A percentile compares a stretch with the other conserved stretches of the same genome.
Conservation (phyloP, 1,140 invertebrate species). For the Teleogryllus occipitalis region DNA sequence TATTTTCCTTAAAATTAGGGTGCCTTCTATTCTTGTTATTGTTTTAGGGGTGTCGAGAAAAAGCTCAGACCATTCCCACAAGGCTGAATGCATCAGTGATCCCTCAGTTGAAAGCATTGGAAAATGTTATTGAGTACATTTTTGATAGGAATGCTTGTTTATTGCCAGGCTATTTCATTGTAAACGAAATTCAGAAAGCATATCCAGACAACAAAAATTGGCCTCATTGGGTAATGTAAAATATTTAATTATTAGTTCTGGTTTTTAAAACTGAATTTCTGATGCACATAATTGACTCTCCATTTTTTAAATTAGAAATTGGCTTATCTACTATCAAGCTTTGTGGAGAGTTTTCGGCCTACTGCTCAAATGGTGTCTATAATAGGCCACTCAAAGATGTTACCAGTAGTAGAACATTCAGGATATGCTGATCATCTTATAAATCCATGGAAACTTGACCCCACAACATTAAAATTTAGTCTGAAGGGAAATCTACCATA, state of each 20-base stretch:
- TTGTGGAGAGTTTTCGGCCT: constrained; percentile 84
- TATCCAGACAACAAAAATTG: constrained; percentile 71
- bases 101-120: constrained; percentile 69
- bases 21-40: background rate
- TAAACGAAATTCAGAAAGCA: constrained; percentile 86
- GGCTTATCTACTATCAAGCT: constrained; percentile 72
- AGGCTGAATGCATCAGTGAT: constrained; percentile 67
- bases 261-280: background rate
- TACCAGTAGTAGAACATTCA: constrained; percentile 90
- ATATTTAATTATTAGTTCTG: background rate
- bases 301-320: constrained; percentile 53
- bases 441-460: constrained; percentile 87
- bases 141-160: constrained; percentile 88
- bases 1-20: background rate
- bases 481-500: constrained; percentile 89
- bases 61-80: constrained; percentile 67
- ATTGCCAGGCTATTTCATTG: constrained; percentile 87
- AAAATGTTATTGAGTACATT: constrained; percentile 76
- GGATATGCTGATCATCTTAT: constrained; percentile 76
- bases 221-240: constrained; percentile 76
- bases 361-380: constrained; percentile 94
- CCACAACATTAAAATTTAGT: constrained; percentile 73
- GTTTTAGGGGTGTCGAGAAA: constrained; percentile 69
- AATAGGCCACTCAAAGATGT: constrained; percentile 77
- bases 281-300: background rate